Percentiles rank a stretch among this genome's conserved stretches.
Evolutionary conservation across 2,888 invertebrate genomes (phyloP).

Genomic region (Nycteola revayana): DNA sequence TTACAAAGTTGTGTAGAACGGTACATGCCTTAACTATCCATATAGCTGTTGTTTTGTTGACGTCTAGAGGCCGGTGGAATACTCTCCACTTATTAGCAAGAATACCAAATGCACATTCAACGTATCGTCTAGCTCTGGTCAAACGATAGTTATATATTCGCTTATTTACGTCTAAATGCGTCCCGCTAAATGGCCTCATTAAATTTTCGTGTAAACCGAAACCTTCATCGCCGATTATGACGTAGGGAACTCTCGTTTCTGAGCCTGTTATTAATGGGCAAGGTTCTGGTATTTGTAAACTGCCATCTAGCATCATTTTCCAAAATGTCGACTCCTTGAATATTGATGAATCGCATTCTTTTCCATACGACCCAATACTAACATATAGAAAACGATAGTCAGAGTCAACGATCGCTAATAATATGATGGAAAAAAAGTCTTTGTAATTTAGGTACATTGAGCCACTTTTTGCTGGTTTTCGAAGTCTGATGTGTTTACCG

Average conservation of each 20-base stretch:
- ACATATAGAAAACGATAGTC: slow-evolving; percentile 15
- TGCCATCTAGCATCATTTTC: no score
- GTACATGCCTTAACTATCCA: no score
- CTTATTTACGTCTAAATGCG: background rate
- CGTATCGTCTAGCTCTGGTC: no score
- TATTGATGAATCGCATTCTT: slow-evolving; percentile 4
- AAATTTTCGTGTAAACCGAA: slow-evolving; percentile 11
- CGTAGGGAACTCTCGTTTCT: no score
- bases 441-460: slow-evolving; percentile 20
- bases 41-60: no score
- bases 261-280: no score
- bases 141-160: slow-evolving; percentile 1
- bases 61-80: no score
- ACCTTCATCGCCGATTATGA: slow-evolving; percentile 11
- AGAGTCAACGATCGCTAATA: slow-evolving; percentile 19
- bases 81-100: no score
- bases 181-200: slow-evolving; percentile 9
- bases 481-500: no score
- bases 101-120: no score
- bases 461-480: slow-evolving; percentile 4
- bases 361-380: slow-evolving; percentile 12
- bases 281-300: no score
- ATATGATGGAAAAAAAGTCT: slow-evolving; percentile 19
- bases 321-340: background rate
- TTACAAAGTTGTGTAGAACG: no score